Evolutionary conservation across 2,113 vertebrate species (phyloP), one percentile per base, ranked within the genome.

Genomic region (Peromyscus maniculatus): DNA sequence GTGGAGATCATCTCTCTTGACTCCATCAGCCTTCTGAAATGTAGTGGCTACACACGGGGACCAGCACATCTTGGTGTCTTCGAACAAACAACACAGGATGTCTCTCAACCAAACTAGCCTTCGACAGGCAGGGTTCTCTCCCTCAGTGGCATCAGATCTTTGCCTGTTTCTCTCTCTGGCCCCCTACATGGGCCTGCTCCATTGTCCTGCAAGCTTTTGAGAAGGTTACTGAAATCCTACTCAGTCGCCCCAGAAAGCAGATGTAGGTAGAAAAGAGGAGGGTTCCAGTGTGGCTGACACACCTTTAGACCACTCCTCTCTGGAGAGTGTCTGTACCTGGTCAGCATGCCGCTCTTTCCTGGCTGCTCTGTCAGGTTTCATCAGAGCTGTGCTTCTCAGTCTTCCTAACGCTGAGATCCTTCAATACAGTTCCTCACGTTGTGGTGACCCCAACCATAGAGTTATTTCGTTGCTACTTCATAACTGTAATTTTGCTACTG

Each of bases 211-310:
- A 79, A 98, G 78, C 75, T 90, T 92, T 96, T 89, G 94, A 89
- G 96, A 97, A 98, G 98, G 90, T 83, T 86, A 67, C 82, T 98
- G 97, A 97, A 98, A 98, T 98, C 95, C 97, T 97, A 91, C 96
- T 87, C 33, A 91, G 96, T 90, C 90, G 95, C 49, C 95, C 89
- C 66, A 91, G 91, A 80, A 91, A 96, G 94, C 88, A 97, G 92
- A 96, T 55, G 78, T 11, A 22, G 17, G 6, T 21, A 55, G 17
- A 52, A 24, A 67, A 87, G 74, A 26, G 49, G 55, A 55, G 24
- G 59, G 12, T 49, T 49, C 16, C 36, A 55, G 46, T 33, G 71
- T 33, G 49, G 43, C 0, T 1, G 24, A 46, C n/a, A 31, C 22
- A 5, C 5, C 9, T 4, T 3, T 0, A 11, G 8, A 21, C 57